Percentiles rank a stretch among this genome's conserved stretches.
Conservation (phyloP, 2,797 vertebrate genomes). For the Trachops cirrhosus region DNA sequence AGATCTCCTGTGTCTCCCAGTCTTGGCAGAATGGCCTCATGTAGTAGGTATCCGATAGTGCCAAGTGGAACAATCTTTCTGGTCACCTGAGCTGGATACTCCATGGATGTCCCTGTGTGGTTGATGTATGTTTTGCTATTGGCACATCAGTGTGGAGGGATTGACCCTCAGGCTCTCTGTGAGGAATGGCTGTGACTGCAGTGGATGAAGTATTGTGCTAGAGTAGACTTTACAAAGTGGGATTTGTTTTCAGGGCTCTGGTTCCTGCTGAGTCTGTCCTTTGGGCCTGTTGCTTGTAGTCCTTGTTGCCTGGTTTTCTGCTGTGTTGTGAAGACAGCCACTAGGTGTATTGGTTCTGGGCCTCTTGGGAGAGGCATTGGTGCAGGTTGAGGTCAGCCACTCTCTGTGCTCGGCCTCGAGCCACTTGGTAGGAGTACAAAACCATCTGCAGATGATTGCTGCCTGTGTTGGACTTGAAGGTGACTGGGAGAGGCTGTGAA, state of each 20-base stretch:
- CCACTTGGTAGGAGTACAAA: neutral
- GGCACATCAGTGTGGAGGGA: neutral
- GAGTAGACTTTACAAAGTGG: neutral
- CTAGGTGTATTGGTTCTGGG: neutral
- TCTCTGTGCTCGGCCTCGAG: neutral
- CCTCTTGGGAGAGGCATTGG: neutral
- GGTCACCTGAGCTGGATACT: neutral
- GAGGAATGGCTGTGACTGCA: neutral
- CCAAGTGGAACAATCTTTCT: neutral
- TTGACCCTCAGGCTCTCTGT: neutral
- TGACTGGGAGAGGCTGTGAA: neutral
- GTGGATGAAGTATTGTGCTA: neutral
- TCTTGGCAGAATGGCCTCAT: neutral
- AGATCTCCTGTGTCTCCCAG: neutral
- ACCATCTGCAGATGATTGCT: neutral
- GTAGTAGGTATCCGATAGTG: neutral
- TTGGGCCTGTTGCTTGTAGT: neutral
- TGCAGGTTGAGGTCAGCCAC: neutral
- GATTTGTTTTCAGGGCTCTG: neutral
- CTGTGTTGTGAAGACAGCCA: neutral
- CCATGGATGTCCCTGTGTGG: neutral
- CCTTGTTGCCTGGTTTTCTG: neutral
- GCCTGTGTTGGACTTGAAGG: neutral
- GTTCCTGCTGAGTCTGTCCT: neutral
- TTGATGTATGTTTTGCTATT: neutral